Evolutionary conservation across 2,888 invertebrate genomes (phyloP).

Genomic region (Unio pictorum): DNA sequence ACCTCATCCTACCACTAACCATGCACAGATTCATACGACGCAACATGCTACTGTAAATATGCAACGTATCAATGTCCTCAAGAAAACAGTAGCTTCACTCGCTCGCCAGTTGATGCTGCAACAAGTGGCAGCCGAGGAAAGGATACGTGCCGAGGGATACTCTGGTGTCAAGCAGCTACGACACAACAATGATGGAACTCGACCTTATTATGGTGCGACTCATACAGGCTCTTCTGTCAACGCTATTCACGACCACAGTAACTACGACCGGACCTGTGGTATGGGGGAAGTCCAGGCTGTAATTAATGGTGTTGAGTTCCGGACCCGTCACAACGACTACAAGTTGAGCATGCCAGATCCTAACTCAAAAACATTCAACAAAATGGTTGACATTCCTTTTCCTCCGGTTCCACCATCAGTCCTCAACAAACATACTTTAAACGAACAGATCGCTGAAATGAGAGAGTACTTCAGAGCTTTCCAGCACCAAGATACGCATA

Average conservation of each 20-base stretch:
- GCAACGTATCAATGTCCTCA: conserved; percentile 7
- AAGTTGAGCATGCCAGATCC: conserved; percentile 38
- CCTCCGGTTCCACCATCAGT: conserved; percentile 50
- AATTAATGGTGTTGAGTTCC: conserved; percentile 58
- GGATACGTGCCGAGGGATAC: conserved; percentile 37
- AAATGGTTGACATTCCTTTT: conserved; percentile 43
- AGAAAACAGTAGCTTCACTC: conserved; percentile 26
- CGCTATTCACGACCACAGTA: conserved; percentile 58
- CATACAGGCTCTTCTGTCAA: conserved; percentile 26
- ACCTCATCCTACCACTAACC: too few relatives aligned
- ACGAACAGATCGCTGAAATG: conserved; percentile 56
- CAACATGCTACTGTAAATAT: too few relatives aligned
- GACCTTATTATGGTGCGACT: conserved; percentile 35
- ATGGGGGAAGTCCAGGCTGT: conserved; percentile 55
- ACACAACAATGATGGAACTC: conserved; percentile 15
- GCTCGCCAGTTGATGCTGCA: conserved; percentile 54
- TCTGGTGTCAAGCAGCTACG: conserved; percentile 42
- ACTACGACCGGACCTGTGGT: conserved; percentile 55
- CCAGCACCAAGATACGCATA: conserved; percentile 36
- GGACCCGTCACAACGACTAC: conserved; percentile 61
- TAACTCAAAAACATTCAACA: conserved; percentile 21
- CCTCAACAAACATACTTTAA: conserved; percentile 18
- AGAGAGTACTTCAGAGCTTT: conserved; percentile 62
- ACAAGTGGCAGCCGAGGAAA: conserved; percentile 52
- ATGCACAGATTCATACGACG: too few relatives aligned